Evolutionary conservation across 2,797 vertebrate species (phyloP).

Genomic region (Pyrocephalus nanus): DNA sequence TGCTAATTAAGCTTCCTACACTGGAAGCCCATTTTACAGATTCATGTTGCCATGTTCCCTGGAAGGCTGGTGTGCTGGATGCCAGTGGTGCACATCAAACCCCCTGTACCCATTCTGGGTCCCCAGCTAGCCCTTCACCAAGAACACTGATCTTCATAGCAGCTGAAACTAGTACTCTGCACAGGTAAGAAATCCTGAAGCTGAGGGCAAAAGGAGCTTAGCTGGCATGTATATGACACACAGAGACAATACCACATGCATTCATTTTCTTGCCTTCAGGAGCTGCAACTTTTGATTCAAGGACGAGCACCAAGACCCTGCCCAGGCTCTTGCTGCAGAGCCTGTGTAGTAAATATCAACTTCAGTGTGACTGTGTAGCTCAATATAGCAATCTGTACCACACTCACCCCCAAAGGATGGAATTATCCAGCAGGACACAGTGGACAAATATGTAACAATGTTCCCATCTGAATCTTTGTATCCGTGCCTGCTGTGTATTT

Average conservation of each 20-base stretch:
- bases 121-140: not conserved
- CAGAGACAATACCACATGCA: not conserved
- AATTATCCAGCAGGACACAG: not conserved
- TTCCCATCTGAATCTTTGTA: not conserved
- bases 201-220: not conserved
- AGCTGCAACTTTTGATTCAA: not conserved
- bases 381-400: not conserved
- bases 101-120: not conserved
- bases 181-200: not conserved
- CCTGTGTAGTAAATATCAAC: not conserved
- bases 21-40: not conserved
- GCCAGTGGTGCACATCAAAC: not conserved
- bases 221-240: not conserved
- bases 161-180: not conserved
- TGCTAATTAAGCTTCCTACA: slow-evolving; percentile 9
- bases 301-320: not conserved
- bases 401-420: not conserved
- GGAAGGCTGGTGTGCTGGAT: not conserved
- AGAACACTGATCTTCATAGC: not conserved
- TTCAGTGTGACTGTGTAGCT: not conserved
- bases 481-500: not conserved
- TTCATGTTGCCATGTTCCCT: not conserved
- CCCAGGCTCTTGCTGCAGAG: not conserved
- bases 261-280: not conserved
- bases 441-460: not conserved